Conservation (phyloP, 2,113 vertebrate genomes). For the Tragulus kanchil region DNA sequence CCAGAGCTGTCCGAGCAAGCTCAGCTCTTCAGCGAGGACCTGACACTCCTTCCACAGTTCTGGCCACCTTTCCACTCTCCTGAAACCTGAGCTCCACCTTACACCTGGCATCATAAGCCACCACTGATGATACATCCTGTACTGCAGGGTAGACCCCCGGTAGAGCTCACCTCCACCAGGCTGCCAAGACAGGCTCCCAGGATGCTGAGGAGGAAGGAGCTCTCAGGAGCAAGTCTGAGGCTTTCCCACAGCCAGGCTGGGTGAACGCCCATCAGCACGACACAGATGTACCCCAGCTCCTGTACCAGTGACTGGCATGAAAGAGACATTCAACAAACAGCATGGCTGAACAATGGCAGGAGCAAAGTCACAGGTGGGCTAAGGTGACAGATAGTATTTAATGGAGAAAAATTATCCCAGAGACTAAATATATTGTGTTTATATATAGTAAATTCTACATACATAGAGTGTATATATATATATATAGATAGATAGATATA, state of each 20-base stretch:
- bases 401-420: neutral
- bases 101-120: neutral
- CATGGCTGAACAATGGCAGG: neutral
- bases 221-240: neutral
- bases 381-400: neutral
- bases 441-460: no score
- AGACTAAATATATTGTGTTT: neutral
- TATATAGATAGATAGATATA: no score
- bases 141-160: rapidly evolving
- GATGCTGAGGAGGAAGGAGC: neutral
- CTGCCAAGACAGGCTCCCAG: neutral
- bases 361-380: neutral
- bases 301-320: neutral
- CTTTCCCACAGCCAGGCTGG: neutral
- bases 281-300: rapidly evolving
- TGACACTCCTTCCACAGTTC: neutral
- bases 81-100: neutral
- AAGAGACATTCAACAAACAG: neutral
- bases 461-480: no score
- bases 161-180: neutral
- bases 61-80: neutral
- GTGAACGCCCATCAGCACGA: neutral
- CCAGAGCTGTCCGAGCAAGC: no score
- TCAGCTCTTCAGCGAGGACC: neutral
- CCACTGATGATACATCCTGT: neutral